Percentiles rank a stretch among this genome's conserved stretches.
Conservation (phyloP, 2,113 vertebrate genomes). For the Bufo bufo region DNA sequence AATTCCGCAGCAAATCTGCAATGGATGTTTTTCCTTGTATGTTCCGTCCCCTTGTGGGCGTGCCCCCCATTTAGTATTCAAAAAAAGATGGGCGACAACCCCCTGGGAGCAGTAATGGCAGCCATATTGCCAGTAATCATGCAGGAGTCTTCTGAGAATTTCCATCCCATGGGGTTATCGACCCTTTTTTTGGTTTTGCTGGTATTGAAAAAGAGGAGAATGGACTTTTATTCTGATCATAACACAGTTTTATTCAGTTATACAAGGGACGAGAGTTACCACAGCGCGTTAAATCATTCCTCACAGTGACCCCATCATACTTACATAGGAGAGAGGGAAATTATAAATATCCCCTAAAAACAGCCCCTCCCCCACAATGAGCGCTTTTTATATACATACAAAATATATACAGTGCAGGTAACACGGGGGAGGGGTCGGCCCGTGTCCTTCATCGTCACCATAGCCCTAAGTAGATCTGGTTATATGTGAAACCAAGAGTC, state of each 20-base stretch:
- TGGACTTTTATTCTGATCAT: background rate
- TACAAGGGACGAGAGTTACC: constrained; percentile 10
- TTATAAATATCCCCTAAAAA: constrained; percentile 20
- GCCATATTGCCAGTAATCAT: background rate
- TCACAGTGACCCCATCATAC: background rate
- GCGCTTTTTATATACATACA: constrained; percentile 12
- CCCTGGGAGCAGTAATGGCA: no score
- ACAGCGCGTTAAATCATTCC: background rate
- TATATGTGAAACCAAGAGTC: background rate
- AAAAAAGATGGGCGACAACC: no score
- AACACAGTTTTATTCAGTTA: background rate
- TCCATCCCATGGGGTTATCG: no score
- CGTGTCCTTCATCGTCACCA: background rate
- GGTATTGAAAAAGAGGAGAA: background rate
- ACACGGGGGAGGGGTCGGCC: background rate
- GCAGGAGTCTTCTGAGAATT: background rate
- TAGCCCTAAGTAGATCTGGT: background rate
- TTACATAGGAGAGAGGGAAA: background rate
- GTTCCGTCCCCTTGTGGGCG: no score
- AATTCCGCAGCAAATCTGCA: no score
- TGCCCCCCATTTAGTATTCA: no score
- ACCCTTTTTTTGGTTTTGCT: background rate
- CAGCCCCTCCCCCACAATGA: background rate
- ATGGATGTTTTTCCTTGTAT: no score
- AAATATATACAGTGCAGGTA: background rate